These are phyloP conservation scores for Cotesia vestalis DNA, from an alignment of 1,140 invertebrate genomes.

Conservation along the genomic window DNA sequence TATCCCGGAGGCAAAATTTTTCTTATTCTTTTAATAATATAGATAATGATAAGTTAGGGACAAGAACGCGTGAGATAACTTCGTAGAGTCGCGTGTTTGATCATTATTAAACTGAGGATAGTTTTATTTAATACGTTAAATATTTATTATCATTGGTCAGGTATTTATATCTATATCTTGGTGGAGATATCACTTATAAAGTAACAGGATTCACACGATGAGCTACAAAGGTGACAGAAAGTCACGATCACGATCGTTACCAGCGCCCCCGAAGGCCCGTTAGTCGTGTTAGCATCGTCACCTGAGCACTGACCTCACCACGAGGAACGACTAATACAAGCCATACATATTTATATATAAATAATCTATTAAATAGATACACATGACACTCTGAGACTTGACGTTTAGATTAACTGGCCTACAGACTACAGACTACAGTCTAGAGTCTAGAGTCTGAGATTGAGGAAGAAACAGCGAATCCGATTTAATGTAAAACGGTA, in stretches of 20 bases:
- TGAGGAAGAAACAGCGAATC: too few relatives aligned
- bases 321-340: constrained; percentile 6
- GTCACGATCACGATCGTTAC: constrained; percentile 45
- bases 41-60: too few relatives aligned
- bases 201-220: constrained; percentile 30
- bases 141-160: not conserved
- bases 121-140: not conserved
- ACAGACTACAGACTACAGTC: too few relatives aligned
- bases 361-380: not conserved
- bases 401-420: constrained; percentile 17
- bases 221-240: constrained; percentile 36
- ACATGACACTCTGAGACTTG: not conserved
- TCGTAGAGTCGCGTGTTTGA: not conserved
- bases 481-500: too few relatives aligned
- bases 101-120: constrained; percentile 9
- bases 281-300: constrained; percentile 47
- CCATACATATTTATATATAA: constrained; percentile 13
- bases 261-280: constrained; percentile 34
- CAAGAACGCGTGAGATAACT: not conserved
- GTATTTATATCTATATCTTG: not conserved
- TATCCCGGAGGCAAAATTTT: too few relatives aligned
- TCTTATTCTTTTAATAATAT: too few relatives aligned
- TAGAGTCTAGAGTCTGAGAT: too few relatives aligned
- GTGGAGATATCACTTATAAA: constrained; percentile 20
- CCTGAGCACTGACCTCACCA: constrained; percentile 50